phyloP scores from a whole-genome alignment of 2,888 invertebrate genomes.

The Caenorhabditis panamensis region DNA sequence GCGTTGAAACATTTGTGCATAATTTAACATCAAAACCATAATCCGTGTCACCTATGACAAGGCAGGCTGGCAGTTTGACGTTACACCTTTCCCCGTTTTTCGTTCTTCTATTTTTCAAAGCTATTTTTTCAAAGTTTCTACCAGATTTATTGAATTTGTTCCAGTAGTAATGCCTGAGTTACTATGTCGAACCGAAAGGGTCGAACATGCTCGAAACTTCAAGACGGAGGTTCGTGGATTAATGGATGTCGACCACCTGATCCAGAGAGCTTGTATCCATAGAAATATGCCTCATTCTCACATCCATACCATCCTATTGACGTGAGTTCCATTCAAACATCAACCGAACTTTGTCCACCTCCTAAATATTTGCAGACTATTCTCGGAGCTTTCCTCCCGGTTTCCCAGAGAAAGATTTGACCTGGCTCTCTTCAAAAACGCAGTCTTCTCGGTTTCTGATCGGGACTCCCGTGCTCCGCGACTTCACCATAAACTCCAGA shows the following conservation, averaged over 20 bases:
- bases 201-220: conserved; percentile 61
- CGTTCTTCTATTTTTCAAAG: conserved; percentile 4
- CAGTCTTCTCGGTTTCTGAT: conserved; percentile 59
- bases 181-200: conserved; percentile 55
- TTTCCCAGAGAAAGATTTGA: conserved; percentile 61
- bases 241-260: conserved; percentile 73
- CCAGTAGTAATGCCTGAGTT: conserved; percentile 55
- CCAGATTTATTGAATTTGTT: not conserved
- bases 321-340: no score
- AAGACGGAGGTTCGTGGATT: conserved; percentile 69
- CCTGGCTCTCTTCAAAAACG: conserved; percentile 61
- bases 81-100: not conserved
- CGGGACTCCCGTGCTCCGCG: conserved; percentile 53
- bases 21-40: conserved; percentile 32
- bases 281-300: conserved; percentile 65
- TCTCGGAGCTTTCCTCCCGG: conserved; percentile 46
- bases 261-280: conserved; percentile 65
- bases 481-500: conserved; percentile 64
- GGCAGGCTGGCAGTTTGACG: not conserved
- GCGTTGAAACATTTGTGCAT: conserved; percentile 19
- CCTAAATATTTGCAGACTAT: conserved; percentile 43
- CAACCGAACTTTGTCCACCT: no score
- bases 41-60: conserved; percentile 9
- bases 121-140: not conserved
- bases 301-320: conserved; percentile 62